Evolutionary conservation across 2,797 vertebrate species (phyloP).

Genomic region (Mormyrus hasselquistii): DNA sequence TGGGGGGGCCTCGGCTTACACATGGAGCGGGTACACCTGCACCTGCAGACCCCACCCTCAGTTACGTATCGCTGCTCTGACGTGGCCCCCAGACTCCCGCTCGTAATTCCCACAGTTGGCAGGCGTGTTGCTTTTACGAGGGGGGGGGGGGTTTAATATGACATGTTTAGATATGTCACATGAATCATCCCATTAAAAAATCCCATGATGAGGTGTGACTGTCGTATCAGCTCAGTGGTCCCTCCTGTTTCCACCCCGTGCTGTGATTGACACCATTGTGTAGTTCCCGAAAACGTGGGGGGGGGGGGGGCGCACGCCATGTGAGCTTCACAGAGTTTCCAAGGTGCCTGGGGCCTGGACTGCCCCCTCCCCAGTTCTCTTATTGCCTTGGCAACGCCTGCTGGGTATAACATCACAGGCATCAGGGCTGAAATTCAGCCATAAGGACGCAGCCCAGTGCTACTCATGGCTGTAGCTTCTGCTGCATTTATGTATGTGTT

Average conservation of each 20-base stretch:
- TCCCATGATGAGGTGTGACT: slow-evolving; percentile 29
- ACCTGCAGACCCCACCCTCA: neutral
- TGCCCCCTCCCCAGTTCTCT: slow-evolving; percentile 7
- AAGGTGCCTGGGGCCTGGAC: neutral
- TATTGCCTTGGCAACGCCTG: slow-evolving; percentile 46
- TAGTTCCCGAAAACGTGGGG: neutral
- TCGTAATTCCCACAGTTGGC: neutral
- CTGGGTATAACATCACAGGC: slow-evolving; percentile 61
- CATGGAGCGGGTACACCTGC: neutral
- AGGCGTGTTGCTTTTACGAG: slow-evolving; percentile 24
- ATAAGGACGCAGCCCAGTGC: neutral
- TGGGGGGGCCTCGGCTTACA: neutral
- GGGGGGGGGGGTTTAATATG: slow-evolving; percentile 44
- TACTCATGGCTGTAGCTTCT: neutral
- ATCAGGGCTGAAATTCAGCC: neutral
- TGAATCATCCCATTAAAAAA: slow-evolving; percentile 33
- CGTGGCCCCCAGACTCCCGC: slow-evolving; percentile 7
- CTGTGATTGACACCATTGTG: slow-evolving; percentile 13
- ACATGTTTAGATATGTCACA: slow-evolving; percentile 41
- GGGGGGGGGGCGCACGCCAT: slow-evolving; percentile 18
- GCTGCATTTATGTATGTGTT: neutral
- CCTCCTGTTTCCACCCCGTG: neutral
- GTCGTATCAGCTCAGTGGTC: neutral
- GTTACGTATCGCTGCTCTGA: neutral
- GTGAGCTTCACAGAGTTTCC: slow-evolving; percentile 44